Evolutionary conservation across 2,888 invertebrate species (phyloP), one percentile per base, ranked within the genome.

Genomic region (Teleogryllus oceanicus): DNA sequence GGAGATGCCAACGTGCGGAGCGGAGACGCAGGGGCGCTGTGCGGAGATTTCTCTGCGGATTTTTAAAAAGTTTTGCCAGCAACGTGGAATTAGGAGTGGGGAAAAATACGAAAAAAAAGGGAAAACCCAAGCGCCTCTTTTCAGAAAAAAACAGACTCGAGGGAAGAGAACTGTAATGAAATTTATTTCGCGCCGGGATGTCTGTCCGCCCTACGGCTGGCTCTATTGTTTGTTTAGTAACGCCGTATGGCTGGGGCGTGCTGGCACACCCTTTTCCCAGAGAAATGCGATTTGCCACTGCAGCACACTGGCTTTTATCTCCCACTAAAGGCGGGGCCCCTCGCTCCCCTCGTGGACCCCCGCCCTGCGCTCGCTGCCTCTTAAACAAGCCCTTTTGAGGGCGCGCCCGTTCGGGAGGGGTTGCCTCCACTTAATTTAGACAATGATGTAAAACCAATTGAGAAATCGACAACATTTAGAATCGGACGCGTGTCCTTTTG

Each of bases 181-280:
- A 62, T 62, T 62, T 62, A 62, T 62, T 62, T 62, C 16, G 62
- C n/a, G 16, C 62, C n/a, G 62, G 62, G 62, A 62, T 62, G 62
- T 62, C 62, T 62, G 62, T 62, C 62, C 62, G 62, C 62, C 62
- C 62, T 62, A 62, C 62, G 62, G n/a, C 62, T 62, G 62, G n/a
- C 62, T 62, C 62, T 62, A 62, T 62, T 62, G 62, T 62, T 62
- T 62, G 62, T 62, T 62, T 62, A 62, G 62, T 62, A n/a, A 62
- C 62, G 62, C 62, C 62, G 62, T 62, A 62, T 62, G 62, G 62
- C 62, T 62, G 62, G 62, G 62, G 62, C 62, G 62, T 8, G 13
- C 62, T 4, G 62, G n/a, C 62, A 62, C 62, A 62, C 11, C 62
- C 62, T 1, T 62, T 62, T 62, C 16, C 62, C 62, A 62, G 62